Base-by-base conservation (phyloP, 2,113 vertebrate species). In the Vulpes ferrilata region DNA sequence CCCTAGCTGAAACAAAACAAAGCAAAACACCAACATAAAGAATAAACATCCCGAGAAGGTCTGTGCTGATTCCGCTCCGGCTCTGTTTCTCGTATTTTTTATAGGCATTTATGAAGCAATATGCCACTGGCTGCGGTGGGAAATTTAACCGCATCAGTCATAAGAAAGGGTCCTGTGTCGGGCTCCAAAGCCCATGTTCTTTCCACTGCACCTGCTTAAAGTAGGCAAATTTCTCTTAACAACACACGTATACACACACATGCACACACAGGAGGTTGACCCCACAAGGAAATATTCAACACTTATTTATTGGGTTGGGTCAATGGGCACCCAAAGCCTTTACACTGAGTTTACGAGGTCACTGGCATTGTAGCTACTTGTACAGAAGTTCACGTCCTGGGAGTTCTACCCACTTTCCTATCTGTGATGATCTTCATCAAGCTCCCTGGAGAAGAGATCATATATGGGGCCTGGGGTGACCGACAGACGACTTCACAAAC, bases 91-190 rank as follows among this genome's bases (percentile, higher is more conserved):
- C 5, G 0, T 80, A 64, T 8, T 93, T 90, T 95, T 97, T 32
- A 90, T 96, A 95, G 92, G 94, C 92, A 85, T 94, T 95, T 97
- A 65, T 71, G 96, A 96, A 98, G 96, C 95, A 93, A 53, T 78
- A 62, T 43, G 87, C 80, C 92, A 65, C 62, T 57, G 71, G 96
- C 67, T 78, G 48, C 5, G 0, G 53, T 79, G 97, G 92, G 97
- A 96, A 65, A 95, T 84, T 92, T 19, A 38, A 71, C 92, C 60
- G 74, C 30, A 12, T 97, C 90, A 69, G 92, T 96, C 97, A 60
- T 53, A 80, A 90, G 86, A 38, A 95, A 96, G 59, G 89, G 80
- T 64, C 67, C 57, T 11, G 59, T 30, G 48, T 76, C 30, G 38
- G 57, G 62, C 60, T 87, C 79, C 16, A 11, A 92, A 57, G 59